Percentiles rank a stretch among this genome's conserved stretches.
These are phyloP conservation scores for Etheostoma spectabile DNA, from an alignment of 2,113 vertebrate species.

Conservation along the genomic window DNA sequence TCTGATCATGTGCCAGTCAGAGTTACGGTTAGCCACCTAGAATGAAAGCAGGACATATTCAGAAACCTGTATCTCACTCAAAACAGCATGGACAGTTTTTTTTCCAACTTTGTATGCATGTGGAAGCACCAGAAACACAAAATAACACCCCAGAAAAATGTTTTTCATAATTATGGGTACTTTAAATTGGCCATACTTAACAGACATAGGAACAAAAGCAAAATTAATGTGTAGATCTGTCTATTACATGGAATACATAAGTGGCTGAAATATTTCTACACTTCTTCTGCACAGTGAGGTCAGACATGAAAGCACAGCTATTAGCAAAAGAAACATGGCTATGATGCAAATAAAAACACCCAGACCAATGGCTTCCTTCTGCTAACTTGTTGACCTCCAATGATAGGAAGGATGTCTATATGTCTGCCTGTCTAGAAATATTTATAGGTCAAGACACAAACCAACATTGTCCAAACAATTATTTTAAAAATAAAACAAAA, in stretches of 20 bases:
- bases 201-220: neutral
- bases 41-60: no score
- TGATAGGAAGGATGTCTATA: slow-evolving; percentile 71
- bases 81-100: no score
- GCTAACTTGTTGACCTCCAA: slow-evolving; percentile 38
- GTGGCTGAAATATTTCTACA: slow-evolving; percentile 12
- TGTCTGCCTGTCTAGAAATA: slow-evolving; percentile 48
- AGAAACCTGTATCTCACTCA: no score
- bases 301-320: slow-evolving; percentile 9
- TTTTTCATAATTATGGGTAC: no score
- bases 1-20: no score
- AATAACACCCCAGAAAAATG: no score
- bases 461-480: slow-evolving; percentile 61
- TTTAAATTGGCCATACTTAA: neutral
- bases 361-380: slow-evolving; percentile 33
- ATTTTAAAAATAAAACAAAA: slow-evolving; percentile 55
- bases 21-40: no score
- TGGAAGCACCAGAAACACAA: no score
- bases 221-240: neutral
- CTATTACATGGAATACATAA: neutral
- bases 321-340: slow-evolving; percentile 29
- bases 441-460: slow-evolving; percentile 68
- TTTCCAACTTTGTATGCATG: no score
- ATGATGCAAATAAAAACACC: slow-evolving; percentile 37
- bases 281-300: slow-evolving; percentile 5